phyloP scores from a whole-genome alignment of 2,113 vertebrate species.

The Percina caprodes region DNA sequence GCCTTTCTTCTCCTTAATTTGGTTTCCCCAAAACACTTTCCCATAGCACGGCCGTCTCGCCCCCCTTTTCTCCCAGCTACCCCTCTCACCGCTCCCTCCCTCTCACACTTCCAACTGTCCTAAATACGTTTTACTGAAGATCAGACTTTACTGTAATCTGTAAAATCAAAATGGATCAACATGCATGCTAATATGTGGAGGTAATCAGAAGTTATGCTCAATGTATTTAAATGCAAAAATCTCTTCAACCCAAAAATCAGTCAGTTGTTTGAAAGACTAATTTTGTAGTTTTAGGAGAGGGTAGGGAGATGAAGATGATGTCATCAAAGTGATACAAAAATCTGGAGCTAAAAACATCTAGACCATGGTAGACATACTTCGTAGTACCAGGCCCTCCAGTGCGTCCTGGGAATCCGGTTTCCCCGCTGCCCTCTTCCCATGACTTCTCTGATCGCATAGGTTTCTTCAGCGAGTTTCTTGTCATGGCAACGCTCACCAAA shows the following conservation, averaged over 20 bases:
- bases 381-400: conserved; percentile 37
- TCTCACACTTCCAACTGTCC: conserved; percentile 50
- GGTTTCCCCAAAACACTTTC: conserved; percentile 84
- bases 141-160: background rate
- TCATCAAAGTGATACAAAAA: background rate
- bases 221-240: background rate
- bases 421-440: conserved; percentile 64
- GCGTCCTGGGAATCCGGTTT: conserved; percentile 60
- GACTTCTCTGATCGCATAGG: conserved; percentile 67
- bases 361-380: background rate
- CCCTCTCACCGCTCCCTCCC: conserved; percentile 60
- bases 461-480: conserved; percentile 66
- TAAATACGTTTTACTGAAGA: conserved; percentile 50
- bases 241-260: background rate
- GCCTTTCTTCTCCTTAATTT: conserved; percentile 83
- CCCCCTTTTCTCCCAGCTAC: conserved; percentile 64
- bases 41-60: conserved; percentile 82
- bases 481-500: conserved; percentile 73
- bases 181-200: background rate
- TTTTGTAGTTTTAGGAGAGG: background rate
- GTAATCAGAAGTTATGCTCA: background rate
- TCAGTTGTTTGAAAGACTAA: background rate
- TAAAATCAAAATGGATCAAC: conserved; percentile 10
- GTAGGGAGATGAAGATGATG: background rate
- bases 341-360: background rate